These are phyloP conservation scores for Sorex araneus DNA, from an alignment of 2,113 vertebrate species.

Conservation along the genomic window DNA sequence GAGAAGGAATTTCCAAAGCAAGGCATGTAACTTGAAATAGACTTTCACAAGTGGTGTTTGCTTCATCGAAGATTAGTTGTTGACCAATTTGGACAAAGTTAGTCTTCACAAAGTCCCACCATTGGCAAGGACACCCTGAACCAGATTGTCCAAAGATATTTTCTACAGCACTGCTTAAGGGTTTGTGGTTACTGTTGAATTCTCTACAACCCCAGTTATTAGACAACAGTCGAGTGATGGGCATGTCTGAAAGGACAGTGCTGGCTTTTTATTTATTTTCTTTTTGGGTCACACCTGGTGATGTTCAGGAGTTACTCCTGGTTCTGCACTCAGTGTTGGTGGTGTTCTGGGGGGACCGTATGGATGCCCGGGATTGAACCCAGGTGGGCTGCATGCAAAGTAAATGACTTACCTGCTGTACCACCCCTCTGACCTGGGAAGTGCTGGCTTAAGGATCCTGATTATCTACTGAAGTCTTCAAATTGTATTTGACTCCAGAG, in stretches of 20 bases:
- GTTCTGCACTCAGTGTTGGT: too few relatives aligned
- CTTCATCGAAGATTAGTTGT: slow-evolving; percentile 64
- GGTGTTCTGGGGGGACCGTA: too few relatives aligned
- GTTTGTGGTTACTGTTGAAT: background rate
- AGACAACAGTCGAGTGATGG: background rate
- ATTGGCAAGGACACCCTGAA: slow-evolving; percentile 11
- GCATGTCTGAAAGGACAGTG: background rate
- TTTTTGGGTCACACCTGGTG: too few relatives aligned
- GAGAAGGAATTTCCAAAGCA: slow-evolving; percentile 24
- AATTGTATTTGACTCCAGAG: background rate
- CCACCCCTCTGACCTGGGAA: background rate
- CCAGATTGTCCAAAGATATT: background rate
- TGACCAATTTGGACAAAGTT: slow-evolving; percentile 51
- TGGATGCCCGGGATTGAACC: too few relatives aligned
- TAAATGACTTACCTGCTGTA: too few relatives aligned
- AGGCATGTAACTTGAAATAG: background rate
- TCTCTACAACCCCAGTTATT: background rate
- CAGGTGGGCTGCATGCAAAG: too few relatives aligned
- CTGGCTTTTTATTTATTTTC: background rate
- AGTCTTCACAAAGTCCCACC: slow-evolving; percentile 15
- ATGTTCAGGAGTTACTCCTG: too few relatives aligned
- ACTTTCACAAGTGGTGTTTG: slow-evolving; percentile 42
- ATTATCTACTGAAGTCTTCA: slow-evolving; percentile 30
- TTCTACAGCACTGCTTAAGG: background rate
- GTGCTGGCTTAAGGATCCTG: background rate